Base-by-base conservation (phyloP, 2,888 invertebrate species). In the Eubasilissa splendida region DNA sequence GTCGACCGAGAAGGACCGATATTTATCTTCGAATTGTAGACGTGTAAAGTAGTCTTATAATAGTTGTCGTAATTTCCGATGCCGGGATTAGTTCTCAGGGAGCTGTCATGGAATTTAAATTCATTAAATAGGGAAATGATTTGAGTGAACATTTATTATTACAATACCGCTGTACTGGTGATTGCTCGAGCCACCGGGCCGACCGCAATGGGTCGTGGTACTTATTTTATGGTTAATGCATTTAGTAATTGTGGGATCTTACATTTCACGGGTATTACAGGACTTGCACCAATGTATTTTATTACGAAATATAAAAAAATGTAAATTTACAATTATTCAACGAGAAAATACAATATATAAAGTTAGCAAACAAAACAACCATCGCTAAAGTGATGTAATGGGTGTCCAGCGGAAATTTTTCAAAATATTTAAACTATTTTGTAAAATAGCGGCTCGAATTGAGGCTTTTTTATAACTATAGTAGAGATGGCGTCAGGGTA, bases 161-260 rank as follows among this genome's bases (percentile, higher is more conserved):
- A 65, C 65, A 31, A 31, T 65, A 58, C 58, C 52, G 53, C 50
- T n/a, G 52, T 54, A n/a, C n/a, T n/a, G 4, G 60, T 14, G 31
- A 42, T 73, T 22, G n/a, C 31, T 42, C 12, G 11, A 5, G 58
- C 63, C 54, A 52, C 60, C 50, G 33, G 14, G 59, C 53, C 31
- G 42, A 82, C 80, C 82, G 74, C 82, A 66, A 4, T 31, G 54
- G 42, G 52, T 77, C 82, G 75, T 80, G 82, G 59, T 53, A 52
- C 52, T 68, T 80, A 73, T 76, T 80, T 82, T 80, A 79, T 79
- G 79, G 65, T 63, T n/a, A 60, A 63, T 76, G 77, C 77, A 59
- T 80, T 80, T 76, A 68, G 60, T 52, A 50, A 5, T 42, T 42
- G 65, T 31, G 14, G 65, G 65, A 65, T 65, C 31, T 22, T 65